phyloP scores from a whole-genome alignment of 1,140 invertebrate genomes.

The Neomicropteryx cornuta region DNA sequence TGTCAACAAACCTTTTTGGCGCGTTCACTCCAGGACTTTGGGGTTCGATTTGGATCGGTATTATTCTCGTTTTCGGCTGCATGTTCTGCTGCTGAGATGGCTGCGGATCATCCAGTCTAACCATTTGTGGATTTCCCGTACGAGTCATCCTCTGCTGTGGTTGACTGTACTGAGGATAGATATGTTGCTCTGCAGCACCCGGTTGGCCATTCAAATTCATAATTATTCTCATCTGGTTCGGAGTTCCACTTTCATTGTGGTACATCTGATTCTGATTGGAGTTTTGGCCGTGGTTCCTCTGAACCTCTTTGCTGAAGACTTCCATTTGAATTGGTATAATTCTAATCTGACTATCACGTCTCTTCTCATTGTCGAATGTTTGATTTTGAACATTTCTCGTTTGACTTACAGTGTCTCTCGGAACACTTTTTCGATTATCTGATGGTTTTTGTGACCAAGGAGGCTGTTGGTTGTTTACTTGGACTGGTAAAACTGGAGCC shows the following conservation, averaged over 20 bases:
- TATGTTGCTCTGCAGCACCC: slow-evolving; percentile 15
- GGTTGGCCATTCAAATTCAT: slow-evolving; percentile 19
- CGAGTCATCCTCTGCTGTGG: slow-evolving; percentile 37
- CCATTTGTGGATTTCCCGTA: slow-evolving; percentile 33
- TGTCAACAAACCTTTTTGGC: no score
- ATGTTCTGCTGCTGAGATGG: slow-evolving; percentile 23
- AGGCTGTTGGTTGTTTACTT: slow-evolving; percentile 28
- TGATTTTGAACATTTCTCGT: no score
- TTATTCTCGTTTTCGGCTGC: slow-evolving; percentile 38
- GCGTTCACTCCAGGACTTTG: no score
- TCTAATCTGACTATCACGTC: slow-evolving; percentile 13
- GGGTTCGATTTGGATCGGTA: slow-evolving; percentile 41
- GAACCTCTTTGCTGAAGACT: slow-evolving; percentile 23
- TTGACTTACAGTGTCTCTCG: slow-evolving; percentile 20
- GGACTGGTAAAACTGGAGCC: slow-evolving; percentile 27
- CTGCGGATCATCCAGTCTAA: slow-evolving; percentile 26
- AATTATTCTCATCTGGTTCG: slow-evolving; percentile 34
- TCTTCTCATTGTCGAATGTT: no score
- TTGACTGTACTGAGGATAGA: slow-evolving; percentile 23
- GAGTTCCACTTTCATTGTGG: slow-evolving; percentile 12
- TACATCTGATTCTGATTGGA: slow-evolving; percentile 10
- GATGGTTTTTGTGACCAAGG: slow-evolving; percentile 33
- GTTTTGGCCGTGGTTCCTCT: slow-evolving; percentile 18
- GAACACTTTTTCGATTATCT: slow-evolving; percentile 34
- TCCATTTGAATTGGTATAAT: slow-evolving; percentile 40